Evolutionary conservation across 2,888 invertebrate genomes (phyloP).

Genomic region (Aplocera efformata): DNA sequence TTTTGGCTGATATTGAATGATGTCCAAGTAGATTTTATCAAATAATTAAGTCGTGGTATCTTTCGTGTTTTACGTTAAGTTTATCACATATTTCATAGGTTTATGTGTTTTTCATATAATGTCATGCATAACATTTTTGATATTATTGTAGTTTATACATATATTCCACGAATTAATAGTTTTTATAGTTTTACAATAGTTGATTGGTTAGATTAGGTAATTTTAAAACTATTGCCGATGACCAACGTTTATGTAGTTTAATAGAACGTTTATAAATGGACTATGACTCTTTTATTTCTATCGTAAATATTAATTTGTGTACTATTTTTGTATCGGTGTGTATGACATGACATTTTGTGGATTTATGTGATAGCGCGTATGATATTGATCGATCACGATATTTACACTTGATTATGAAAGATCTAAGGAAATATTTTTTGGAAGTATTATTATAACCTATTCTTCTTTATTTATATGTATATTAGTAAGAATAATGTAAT

Average conservation of each 20-base stretch:
- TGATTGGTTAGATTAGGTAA: background rate
- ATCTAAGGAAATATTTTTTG: slow-evolving; percentile 16
- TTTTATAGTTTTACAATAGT: background rate
- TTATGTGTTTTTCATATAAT: too few species aligned
- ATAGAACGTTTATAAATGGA: too few species aligned
- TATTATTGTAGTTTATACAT: too few species aligned
- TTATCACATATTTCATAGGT: slow-evolving; percentile 6
- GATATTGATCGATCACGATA: slow-evolving; percentile 18
- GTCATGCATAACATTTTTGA: too few species aligned
- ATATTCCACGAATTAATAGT: too few species aligned
- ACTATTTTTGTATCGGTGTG: slow-evolving; percentile 9
- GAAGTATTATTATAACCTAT: slow-evolving; percentile 36
- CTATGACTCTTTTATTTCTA: too few species aligned
- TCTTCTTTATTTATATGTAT: slow-evolving; percentile 11
- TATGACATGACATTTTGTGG: slow-evolving; percentile 21
- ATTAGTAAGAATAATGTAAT: slow-evolving; percentile 12
- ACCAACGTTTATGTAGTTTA: too few species aligned
- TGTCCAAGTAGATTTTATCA: slow-evolving; percentile 6
- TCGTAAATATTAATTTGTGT: slow-evolving; percentile 1
- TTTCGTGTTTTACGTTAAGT: slow-evolving; percentile 12
- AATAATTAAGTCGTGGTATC: slow-evolving; percentile 4
- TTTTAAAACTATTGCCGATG: background rate
- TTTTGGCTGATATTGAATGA: background rate
- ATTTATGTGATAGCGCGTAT: slow-evolving; percentile 35
- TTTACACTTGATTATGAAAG: slow-evolving; percentile 11